Percentiles rank a stretch among this genome's conserved stretches.
Evolutionary conservation across 1,140 invertebrate genomes (phyloP).

Genomic region (Drosophila novamexicana): DNA sequence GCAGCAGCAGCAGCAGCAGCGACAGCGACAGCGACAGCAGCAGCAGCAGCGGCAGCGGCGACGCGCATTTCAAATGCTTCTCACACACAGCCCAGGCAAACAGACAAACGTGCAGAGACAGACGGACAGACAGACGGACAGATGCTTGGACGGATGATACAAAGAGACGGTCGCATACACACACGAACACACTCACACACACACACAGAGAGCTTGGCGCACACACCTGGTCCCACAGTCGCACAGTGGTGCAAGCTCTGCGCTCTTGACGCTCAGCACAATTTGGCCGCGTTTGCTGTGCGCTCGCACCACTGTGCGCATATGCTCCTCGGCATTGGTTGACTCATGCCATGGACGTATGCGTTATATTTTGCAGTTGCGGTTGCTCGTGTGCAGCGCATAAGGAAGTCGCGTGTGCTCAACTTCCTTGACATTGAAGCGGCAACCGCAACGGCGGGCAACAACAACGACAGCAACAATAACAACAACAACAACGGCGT

Average conservation of each 20-base stretch:
- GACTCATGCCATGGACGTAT: constrained; percentile 34
- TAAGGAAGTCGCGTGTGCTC: constrained; percentile 67
- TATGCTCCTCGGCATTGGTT: constrained; percentile 29
- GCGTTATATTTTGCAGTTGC: constrained; percentile 30
- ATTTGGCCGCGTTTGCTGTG: constrained; percentile 8
- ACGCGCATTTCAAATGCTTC: constrained; percentile 59
- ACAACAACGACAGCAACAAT: constrained; percentile 4
- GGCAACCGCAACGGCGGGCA: constrained; percentile 18
- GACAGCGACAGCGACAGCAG: constrained; percentile 19
- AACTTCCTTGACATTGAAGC: constrained; percentile 82
- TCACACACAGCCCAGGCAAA: constrained; percentile 24
- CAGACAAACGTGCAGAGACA: constrained; percentile 3
- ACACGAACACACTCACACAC: not conserved
- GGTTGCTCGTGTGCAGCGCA: constrained; percentile 49
- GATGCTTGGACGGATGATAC: not conserved
- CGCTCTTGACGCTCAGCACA: not conserved
- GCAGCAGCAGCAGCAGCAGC: constrained; percentile 26
- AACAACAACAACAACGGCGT: constrained; percentile 2
- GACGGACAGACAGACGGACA: constrained; percentile 3
- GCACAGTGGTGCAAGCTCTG: constrained; percentile 18
- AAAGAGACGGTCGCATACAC: constrained; percentile 9
- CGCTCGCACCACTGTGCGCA: constrained; percentile 9
- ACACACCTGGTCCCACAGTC: not conserved
- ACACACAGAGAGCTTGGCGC: constrained; percentile 2
- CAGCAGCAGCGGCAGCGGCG: constrained; percentile 15